Conservation (phyloP, 2,888 invertebrate genomes). For the Drosophila paracracens region DNA sequence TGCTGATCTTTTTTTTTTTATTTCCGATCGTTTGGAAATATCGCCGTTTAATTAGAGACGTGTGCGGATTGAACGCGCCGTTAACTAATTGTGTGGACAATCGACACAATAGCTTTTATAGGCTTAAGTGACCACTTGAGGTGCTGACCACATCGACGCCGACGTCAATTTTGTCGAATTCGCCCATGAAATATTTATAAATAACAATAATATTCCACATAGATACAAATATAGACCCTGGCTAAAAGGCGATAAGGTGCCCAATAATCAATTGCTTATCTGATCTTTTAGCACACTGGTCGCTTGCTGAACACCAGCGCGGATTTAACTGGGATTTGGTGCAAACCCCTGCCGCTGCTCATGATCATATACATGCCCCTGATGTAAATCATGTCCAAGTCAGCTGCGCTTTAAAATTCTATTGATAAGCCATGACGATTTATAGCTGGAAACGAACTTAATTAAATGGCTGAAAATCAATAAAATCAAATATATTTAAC, state of each 20-base stretch:
- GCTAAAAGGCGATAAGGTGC: constrained; percentile 46
- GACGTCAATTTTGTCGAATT: constrained; percentile 12
- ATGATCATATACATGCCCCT: constrained; percentile 1
- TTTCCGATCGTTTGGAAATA: not conserved
- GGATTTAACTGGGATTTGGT: constrained; percentile 48
- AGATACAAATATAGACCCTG: constrained; percentile 27
- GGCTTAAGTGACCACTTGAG: constrained; percentile 41
- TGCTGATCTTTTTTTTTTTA: not conserved
- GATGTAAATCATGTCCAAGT: constrained; percentile 49
- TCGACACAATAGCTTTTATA: constrained; percentile 57
- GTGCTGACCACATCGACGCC: constrained; percentile 21
- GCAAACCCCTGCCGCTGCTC: not conserved
- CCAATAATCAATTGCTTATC: constrained; percentile 51
- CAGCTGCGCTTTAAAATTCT: constrained; percentile 30
- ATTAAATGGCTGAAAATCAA: constrained; percentile 42
- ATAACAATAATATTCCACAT: constrained; percentile 39
- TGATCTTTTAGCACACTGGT: constrained; percentile 10
- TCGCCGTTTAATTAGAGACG: constrained; percentile 13
- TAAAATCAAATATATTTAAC: constrained; percentile 10
- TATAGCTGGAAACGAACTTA: constrained; percentile 35
- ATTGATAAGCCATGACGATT: constrained; percentile 41
- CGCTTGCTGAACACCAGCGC: constrained; percentile 1
- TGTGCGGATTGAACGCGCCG: constrained; percentile 32
- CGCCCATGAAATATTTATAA: constrained; percentile 27
- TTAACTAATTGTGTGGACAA: constrained; percentile 49